phyloP scores from a whole-genome alignment of 2,113 vertebrate species.

The Calidris pugnax region DNA sequence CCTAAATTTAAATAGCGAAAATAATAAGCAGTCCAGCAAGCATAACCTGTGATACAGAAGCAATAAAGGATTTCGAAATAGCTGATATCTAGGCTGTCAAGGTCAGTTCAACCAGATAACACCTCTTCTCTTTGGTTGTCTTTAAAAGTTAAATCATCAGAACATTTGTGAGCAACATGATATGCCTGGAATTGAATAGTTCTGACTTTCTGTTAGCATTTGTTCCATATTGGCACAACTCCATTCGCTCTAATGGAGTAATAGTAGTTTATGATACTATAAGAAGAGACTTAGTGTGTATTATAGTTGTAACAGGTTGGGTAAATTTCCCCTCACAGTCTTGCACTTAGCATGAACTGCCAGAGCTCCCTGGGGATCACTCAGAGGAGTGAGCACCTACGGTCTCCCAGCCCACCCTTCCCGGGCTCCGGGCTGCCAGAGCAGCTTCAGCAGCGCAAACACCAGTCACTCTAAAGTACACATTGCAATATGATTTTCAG shows the following conservation, averaged over 20 bases:
- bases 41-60: not conserved
- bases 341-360: not conserved
- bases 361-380: not conserved
- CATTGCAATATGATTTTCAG: not conserved
- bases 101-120: not conserved
- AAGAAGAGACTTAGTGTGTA: not conserved
- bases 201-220: not conserved
- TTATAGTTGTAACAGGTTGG: not conserved
- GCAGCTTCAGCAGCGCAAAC: not conserved
- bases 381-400: rapidly evolving
- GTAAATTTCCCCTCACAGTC: not conserved
- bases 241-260: rapidly evolving
- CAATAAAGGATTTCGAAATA: constrained; percentile 1
- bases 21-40: not conserved
- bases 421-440: not conserved
- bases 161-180: rapidly evolving
- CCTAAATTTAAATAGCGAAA: not conserved
- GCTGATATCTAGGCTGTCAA: not conserved
- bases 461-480: not conserved
- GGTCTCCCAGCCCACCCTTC: not conserved
- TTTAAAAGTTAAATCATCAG: not conserved
- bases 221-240: not conserved
- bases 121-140: not conserved
- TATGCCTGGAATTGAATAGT: not conserved
- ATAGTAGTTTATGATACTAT: not conserved